phyloP scores from a whole-genome alignment of 2,113 vertebrate species.

The Acrocephalus kingi region DNA sequence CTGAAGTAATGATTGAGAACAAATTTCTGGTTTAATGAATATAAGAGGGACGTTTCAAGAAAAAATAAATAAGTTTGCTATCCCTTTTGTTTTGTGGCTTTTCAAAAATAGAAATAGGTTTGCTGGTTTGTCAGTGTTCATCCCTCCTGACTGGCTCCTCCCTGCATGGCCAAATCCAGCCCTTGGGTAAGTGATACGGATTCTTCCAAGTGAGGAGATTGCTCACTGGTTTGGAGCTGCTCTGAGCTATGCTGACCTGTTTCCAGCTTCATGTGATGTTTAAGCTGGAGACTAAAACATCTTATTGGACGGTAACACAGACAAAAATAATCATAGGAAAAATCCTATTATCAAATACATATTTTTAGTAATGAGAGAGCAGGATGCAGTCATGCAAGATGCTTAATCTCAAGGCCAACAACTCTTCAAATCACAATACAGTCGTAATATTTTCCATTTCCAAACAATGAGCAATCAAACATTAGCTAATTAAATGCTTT shows the following conservation, averaged over 20 bases:
- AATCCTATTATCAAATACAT: not conserved
- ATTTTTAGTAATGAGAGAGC: conserved; percentile 16
- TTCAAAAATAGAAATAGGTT: not conserved
- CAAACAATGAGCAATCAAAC: conserved; percentile 42
- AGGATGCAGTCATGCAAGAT: not conserved
- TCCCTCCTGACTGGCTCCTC: not conserved
- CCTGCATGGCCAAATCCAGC: not conserved
- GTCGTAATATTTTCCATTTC: conserved; percentile 14
- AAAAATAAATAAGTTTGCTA: not conserved
- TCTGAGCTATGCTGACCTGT: not conserved
- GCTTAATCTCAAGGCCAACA: conserved; percentile 8
- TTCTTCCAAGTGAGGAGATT: not conserved
- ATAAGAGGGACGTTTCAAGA: not conserved
- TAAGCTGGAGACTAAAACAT: not conserved
- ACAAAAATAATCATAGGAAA: not conserved
- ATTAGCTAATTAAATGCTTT: conserved; percentile 48
- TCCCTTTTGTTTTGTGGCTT: not conserved
- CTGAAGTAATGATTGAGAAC: not conserved
- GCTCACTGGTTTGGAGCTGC: not conserved
- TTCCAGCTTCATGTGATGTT: not conserved
- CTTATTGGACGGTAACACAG: not conserved
- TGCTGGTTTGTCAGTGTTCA: not conserved
- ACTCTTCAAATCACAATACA: not conserved
- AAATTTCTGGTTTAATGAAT: not conserved
- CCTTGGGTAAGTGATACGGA: not conserved